phyloP scores from a whole-genome alignment of 2,113 vertebrate genomes.

The Seriola quinqueradiata region DNA sequence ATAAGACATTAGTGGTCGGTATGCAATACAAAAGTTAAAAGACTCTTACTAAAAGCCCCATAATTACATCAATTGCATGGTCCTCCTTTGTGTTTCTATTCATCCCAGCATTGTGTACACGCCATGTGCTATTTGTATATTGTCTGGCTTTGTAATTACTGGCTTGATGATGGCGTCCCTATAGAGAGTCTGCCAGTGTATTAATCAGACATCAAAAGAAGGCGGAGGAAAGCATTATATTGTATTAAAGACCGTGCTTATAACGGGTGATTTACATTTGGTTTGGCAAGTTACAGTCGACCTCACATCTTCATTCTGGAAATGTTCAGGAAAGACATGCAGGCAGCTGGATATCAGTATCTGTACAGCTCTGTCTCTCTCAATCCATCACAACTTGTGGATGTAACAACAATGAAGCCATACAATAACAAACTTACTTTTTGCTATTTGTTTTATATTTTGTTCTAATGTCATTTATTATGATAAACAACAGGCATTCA shows the following conservation, averaged over 20 bases:
- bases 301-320: conserved; percentile 50
- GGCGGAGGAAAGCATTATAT: conserved; percentile 1
- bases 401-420: not conserved
- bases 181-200: conserved; percentile 22
- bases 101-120: conserved; percentile 28
- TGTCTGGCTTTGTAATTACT: conserved; percentile 52
- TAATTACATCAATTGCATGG: conserved; percentile 33
- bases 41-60: conserved; percentile 35
- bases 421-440: not conserved
- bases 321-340: conserved; percentile 27
- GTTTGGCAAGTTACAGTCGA: conserved; percentile 33
- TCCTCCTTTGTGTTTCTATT: conserved; percentile 33
- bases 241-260: conserved; percentile 29
- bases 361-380: not conserved
- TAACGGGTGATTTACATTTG: conserved; percentile 56
- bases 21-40: conserved; percentile 24
- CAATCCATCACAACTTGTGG: conserved; percentile 5
- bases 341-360: conserved; percentile 22
- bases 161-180: conserved; percentile 40
- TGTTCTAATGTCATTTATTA: not conserved
- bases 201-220: conserved; percentile 59
- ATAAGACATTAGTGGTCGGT: conserved; percentile 30
- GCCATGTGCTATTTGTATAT: conserved; percentile 52
- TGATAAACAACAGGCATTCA: not conserved
- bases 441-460: not conserved